Evolutionary conservation across 2,113 vertebrate genomes (phyloP).

Genomic region (Passer montanus): DNA sequence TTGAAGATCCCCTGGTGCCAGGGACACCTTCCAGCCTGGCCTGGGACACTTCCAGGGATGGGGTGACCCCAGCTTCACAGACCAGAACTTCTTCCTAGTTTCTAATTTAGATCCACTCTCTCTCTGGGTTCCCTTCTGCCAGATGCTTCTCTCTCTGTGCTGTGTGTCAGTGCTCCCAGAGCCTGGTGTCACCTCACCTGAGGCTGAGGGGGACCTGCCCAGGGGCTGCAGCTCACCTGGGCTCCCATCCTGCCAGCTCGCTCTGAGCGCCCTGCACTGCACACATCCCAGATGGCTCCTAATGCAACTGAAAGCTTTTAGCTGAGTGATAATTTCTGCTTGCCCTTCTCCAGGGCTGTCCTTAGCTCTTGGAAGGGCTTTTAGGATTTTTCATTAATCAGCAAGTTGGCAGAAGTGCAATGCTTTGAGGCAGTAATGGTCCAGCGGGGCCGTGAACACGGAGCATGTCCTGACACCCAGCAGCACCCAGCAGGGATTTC

Average conservation of each 20-base stretch:
- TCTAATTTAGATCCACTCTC: neutral
- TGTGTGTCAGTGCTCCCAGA: neutral
- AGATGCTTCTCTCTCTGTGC: neutral
- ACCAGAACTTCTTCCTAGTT: neutral
- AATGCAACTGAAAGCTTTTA: neutral
- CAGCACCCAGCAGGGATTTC: neutral
- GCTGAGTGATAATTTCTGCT: neutral
- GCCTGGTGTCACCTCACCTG: rapidly evolving
- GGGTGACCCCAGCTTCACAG: neutral
- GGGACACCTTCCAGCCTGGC: neutral
- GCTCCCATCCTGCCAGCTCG: neutral
- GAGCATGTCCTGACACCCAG: neutral
- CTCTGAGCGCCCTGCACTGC: neutral
- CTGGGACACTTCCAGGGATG: neutral
- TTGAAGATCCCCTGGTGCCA: neutral
- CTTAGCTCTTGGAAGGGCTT: neutral
- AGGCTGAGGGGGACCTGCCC: neutral
- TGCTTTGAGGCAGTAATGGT: neutral
- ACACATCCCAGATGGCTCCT: neutral
- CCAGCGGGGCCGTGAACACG: rapidly evolving
- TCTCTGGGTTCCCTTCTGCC: neutral
- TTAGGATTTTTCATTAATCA: neutral
- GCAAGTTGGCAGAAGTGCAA: neutral
- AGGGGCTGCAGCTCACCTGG: rapidly evolving
- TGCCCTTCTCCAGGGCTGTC: neutral